These are phyloP conservation scores for Brachionus rubens DNA, from an alignment of 1,140 invertebrate genomes.

Conservation along the genomic window DNA sequence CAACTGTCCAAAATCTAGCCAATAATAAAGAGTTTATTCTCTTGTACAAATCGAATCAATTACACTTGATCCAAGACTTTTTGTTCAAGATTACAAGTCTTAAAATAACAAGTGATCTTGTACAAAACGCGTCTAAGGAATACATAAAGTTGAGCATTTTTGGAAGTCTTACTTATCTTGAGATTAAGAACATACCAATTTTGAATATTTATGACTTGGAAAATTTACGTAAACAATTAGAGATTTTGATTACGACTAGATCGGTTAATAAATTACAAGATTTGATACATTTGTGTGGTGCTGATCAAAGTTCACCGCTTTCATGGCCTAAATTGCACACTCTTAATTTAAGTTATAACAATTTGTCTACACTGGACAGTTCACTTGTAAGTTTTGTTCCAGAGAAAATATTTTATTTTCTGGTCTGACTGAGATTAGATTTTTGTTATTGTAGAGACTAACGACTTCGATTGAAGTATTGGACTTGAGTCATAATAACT, in stretches of 20 bases:
- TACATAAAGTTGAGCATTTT: background rate
- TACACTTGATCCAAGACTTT: slow-evolving; percentile 40
- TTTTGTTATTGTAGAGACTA: background rate
- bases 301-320: slow-evolving; percentile 24
- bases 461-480: slow-evolving; percentile 5
- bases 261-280: slow-evolving; percentile 8
- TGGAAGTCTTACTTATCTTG: slow-evolving; percentile 15
- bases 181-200: slow-evolving; percentile 13
- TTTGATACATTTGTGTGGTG: slow-evolving; percentile 18
- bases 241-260: background rate
- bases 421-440: background rate
- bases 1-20: background rate
- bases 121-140: background rate
- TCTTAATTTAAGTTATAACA: background rate
- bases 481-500: slow-evolving; percentile 31
- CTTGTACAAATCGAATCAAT: slow-evolving; percentile 4
- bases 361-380: background rate
- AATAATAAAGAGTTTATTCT: slow-evolving; percentile 37
- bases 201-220: slow-evolving; percentile 7
- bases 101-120: background rate
- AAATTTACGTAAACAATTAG: slow-evolving; percentile 20
- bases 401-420: background rate
- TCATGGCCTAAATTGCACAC: slow-evolving; percentile 4
- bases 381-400: background rate
- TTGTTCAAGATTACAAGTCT: slow-evolving; percentile 30